Conservation (phyloP, 2,797 vertebrate genomes). For the Eulemur mongoz region DNA sequence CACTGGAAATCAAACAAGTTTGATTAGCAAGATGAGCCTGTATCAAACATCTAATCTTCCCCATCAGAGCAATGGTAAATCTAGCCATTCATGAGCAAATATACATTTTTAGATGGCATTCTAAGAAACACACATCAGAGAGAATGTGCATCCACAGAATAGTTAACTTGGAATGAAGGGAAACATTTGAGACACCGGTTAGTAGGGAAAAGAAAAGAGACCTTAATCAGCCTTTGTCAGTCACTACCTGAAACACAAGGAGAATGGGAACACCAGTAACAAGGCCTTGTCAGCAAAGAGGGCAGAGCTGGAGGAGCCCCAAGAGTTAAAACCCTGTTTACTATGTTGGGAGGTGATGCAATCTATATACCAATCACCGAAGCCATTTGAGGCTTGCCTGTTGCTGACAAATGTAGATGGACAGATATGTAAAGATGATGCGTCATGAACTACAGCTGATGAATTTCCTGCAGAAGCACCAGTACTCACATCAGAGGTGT, state of each 20-base stretch:
- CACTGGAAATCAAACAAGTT: conserved; percentile 11
- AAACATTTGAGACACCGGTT: not conserved
- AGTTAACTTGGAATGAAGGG: not conserved
- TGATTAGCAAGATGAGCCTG: conserved; percentile 48
- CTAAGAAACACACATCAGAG: not conserved
- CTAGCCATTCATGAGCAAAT: conserved; percentile 36
- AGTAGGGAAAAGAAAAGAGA: conserved; percentile 56
- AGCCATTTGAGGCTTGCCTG: conserved; percentile 62
- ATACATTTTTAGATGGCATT: not conserved
- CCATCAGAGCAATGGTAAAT: conserved; percentile 32
- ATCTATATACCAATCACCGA: conserved; percentile 76
- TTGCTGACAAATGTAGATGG: conserved; percentile 82
- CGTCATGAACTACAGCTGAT: conserved; percentile 80
- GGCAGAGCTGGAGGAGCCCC: conserved; percentile 62
- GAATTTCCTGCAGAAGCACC: conserved; percentile 82
- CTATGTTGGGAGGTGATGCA: conserved; percentile 68
- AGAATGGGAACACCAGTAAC: conserved; percentile 70
- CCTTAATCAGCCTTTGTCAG: conserved; percentile 72
- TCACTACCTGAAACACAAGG: not conserved
- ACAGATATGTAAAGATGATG: conserved; percentile 87
- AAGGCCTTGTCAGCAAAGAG: conserved; percentile 67
- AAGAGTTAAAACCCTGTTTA: conserved; percentile 78
- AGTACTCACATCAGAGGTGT: conserved; percentile 83
- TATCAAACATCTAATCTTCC: conserved; percentile 44
- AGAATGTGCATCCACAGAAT: not conserved